phyloP scores from a whole-genome alignment of 2,888 invertebrate species.

The Morpho helenor region DNA sequence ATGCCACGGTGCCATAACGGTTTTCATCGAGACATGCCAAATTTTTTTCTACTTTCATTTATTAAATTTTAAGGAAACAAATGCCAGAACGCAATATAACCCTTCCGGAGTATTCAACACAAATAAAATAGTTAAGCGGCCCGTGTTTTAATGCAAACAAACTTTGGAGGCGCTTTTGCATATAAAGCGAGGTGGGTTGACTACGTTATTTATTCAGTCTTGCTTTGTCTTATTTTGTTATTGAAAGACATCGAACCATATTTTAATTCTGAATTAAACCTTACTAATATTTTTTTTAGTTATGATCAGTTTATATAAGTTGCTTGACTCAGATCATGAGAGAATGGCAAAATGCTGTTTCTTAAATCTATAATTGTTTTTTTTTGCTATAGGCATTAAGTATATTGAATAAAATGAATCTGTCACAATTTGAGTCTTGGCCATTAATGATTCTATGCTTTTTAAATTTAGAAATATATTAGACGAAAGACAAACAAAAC shows the following conservation, averaged over 20 bases:
- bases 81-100: constrained; percentile 79
- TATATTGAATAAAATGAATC: constrained; percentile 26
- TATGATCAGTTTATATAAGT: constrained; percentile 6
- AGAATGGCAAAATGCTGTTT: constrained; percentile 32
- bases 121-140: constrained; percentile 79
- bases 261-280: constrained; percentile 29
- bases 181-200: constrained; percentile 80
- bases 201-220: constrained; percentile 75
- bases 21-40: no score
- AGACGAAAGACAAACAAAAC: constrained; percentile 72
- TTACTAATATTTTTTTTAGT: constrained; percentile 10
- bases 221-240: constrained; percentile 70
- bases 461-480: constrained; percentile 42
- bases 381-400: no score
- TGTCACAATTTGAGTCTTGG: constrained; percentile 64
- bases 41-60: neutral
- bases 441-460: constrained; percentile 42
- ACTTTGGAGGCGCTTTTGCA: constrained; percentile 79
- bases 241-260: constrained; percentile 36
- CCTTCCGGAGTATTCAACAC: constrained; percentile 74
- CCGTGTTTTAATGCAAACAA: constrained; percentile 80
- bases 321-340: constrained; percentile 61
- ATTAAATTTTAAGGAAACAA: constrained; percentile 50
- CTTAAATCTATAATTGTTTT: no score
- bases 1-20: constrained; percentile 31